Conservation (phyloP, 2,888 invertebrate species). For the Dryobota labecula region DNA sequence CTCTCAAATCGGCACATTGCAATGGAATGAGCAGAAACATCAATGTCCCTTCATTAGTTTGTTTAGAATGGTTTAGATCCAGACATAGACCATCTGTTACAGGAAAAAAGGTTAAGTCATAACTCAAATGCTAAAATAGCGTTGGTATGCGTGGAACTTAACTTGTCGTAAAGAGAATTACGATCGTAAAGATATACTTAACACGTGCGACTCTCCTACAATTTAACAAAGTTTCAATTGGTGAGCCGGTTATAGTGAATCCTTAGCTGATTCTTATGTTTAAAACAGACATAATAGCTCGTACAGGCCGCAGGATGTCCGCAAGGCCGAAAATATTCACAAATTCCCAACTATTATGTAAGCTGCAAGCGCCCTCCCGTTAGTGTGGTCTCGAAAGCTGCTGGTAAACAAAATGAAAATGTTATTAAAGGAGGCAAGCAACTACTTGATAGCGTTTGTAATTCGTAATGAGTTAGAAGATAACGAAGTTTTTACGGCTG, state of each 20-base stretch:
- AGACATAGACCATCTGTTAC: neutral
- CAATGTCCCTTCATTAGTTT: neutral
- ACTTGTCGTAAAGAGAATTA: neutral
- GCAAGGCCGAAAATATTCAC: conserved; percentile 17
- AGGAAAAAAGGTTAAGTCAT: neutral
- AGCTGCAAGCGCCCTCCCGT: conserved; percentile 66
- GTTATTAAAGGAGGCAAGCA: conserved; percentile 51
- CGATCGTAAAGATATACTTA: neutral
- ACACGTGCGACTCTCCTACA: neutral
- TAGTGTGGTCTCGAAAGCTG: conserved; percentile 69
- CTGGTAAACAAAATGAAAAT: conserved; percentile 72
- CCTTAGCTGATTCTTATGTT: conserved; percentile 13
- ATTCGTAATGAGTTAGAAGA: neutral
- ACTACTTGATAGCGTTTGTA: neutral
- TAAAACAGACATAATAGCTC: neutral
- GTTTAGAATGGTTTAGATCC: neutral
- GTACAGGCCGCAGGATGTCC: conserved; percentile 9
- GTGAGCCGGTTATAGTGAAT: conserved; percentile 12
- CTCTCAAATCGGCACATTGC: neutral
- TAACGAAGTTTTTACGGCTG: neutral
- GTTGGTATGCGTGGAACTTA: neutral
- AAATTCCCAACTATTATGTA: conserved; percentile 63
- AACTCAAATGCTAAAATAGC: neutral
- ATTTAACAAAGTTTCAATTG: conserved; percentile 12
- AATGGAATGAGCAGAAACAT: neutral